Base-by-base conservation (phyloP, 1,140 invertebrate species). In the Bicyclus anynana region DNA sequence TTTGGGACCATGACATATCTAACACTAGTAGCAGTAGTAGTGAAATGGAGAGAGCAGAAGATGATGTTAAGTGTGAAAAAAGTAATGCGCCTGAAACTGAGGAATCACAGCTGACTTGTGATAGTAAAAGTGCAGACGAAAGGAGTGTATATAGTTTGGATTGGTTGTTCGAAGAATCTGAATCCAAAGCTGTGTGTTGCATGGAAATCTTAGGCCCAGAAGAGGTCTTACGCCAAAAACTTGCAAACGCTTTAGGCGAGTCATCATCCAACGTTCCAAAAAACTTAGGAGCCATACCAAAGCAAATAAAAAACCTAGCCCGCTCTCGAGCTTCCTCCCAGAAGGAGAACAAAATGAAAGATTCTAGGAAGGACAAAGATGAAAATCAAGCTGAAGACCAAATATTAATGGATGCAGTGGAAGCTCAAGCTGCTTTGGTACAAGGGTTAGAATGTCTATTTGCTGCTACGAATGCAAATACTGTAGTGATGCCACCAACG, bases 211-310 rank as follows among this genome's bases (percentile, higher is more conserved):
- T 56, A 13, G 35, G 65, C n/a, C 51, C 71, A 10, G 79, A 84
- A 47, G 74, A 80, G 18, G 58, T 74, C 4, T 37, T 78, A 47
- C 77, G 66, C 49, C 75, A 84, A 53, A 89, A 84, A 74, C 60
- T 80, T 59, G 65, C 77, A 23, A 75, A 63, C 53, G 82, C 84
- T 13, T 66, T 84, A 57, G 84, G 79, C 17, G 87, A 89, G 61
- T 80, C 82, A n/a, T 85, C 84, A 16, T 72, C 74, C 9, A 88
- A 85, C 29, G 82, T 85, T 60, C 87, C 86, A 71, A 90, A 90
- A 79, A 91, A 92, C 72, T 91, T 94, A 63, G 94, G 94, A 10
- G 94, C 94, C 33, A 94, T 94, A 68, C 94, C 94, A 18, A 95
- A 94, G 71, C 92, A 92, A 77, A 90, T 89, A 66, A 89, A 87